These are phyloP conservation scores for Microtus pennsylvanicus DNA, from an alignment of 2,113 vertebrate genomes.

Conservation along the genomic window DNA sequence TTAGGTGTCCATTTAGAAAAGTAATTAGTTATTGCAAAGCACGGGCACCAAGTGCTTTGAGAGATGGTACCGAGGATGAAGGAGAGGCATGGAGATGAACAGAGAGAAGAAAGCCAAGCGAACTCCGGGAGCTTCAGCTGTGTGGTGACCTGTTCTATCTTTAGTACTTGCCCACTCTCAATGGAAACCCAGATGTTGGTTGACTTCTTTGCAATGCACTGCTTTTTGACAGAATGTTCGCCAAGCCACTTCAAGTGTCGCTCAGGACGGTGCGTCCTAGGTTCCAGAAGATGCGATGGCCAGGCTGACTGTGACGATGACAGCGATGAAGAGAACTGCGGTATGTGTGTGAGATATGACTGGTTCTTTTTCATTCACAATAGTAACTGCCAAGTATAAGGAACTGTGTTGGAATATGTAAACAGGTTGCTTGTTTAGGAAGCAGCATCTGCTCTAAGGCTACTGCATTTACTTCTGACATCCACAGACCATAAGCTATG, in stretches of 20 bases:
- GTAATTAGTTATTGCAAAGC: not conserved
- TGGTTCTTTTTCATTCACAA: too few relatives aligned
- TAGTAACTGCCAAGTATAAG: too few relatives aligned
- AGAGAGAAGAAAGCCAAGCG: not conserved
- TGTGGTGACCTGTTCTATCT: not conserved
- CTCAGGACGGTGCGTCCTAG: constrained; percentile 94
- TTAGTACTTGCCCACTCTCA: not conserved
- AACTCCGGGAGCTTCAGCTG: not conserved
- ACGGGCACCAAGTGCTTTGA: not conserved
- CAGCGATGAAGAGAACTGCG: constrained; percentile 97
- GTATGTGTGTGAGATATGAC: constrained; percentile 84
- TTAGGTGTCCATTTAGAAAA: not conserved
- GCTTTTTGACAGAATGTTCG: constrained; percentile 92
- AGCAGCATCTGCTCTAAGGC: not conserved
- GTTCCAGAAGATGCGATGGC: constrained; percentile 94
- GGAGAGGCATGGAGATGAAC: not conserved
- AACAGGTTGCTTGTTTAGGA: not conserved
- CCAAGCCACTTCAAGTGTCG: constrained; percentile 97
- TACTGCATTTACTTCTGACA: not conserved
- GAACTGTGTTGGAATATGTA: not conserved
- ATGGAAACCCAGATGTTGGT: not conserved
- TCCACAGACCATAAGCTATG: not conserved
- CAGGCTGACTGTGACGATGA: constrained; percentile 96
- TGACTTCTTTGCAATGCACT: constrained; percentile 38
- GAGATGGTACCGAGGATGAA: not conserved